Conservation (phyloP, 1,140 invertebrate genomes). For the Cyphomyrmex costatus region DNA sequence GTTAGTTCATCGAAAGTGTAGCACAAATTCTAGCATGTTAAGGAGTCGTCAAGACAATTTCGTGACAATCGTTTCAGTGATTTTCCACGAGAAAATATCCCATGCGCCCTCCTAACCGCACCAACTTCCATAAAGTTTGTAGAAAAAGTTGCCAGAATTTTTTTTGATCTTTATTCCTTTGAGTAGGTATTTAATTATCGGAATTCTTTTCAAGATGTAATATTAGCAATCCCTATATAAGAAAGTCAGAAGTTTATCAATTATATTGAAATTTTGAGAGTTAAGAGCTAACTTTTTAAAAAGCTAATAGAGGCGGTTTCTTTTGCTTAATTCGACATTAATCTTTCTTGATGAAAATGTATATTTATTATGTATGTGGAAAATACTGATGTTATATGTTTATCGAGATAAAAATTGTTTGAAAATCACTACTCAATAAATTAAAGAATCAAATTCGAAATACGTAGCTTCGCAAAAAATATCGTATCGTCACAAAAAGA, state of each 20-base stretch:
- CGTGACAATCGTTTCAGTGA: neutral
- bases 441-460: no score
- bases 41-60: neutral
- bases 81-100: neutral
- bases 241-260: neutral
- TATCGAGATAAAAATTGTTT: neutral
- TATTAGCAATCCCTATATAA: neutral
- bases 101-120: no score
- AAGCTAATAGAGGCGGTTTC: neutral
- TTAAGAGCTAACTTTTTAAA: neutral
- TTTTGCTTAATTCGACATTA: neutral
- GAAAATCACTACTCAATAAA: neutral
- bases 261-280: neutral
- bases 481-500: no score
- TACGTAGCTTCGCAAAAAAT: no score
- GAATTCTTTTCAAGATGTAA: neutral
- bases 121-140: neutral
- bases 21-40: neutral
- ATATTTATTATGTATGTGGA: neutral
- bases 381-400: neutral
- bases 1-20: conserved; percentile 34
- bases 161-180: neutral
- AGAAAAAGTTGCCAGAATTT: neutral
- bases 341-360: neutral
- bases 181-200: neutral